These are phyloP conservation scores for Pocillopora damicornis DNA, from an alignment of 64 coral and sea anemone species.

Conservation along the genomic window DNA sequence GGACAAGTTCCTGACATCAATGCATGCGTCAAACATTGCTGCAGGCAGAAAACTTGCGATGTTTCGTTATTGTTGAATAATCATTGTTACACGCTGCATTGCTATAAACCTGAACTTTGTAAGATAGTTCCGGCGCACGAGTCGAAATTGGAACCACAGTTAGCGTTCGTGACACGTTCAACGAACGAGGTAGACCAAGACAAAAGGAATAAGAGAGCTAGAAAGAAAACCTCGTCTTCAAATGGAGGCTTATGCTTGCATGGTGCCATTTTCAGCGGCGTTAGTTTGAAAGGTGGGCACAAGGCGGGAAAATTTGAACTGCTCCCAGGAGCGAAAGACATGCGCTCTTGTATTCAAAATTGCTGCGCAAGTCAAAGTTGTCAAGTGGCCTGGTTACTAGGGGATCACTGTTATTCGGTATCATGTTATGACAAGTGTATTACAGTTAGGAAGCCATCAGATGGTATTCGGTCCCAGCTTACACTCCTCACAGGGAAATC, in stretches of 20 bases:
- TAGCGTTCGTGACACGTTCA: constrained; percentile 33
- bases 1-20: constrained; percentile 41
- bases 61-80: constrained; percentile 43
- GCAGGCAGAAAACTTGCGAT: constrained; percentile 39
- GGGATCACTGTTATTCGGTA: constrained; percentile 87
- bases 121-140: constrained; percentile 32
- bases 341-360: constrained; percentile 50
- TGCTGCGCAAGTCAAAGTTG: constrained; percentile 56
- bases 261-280: constrained; percentile 41
- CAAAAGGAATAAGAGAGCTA: constrained; percentile 1
- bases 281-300: constrained; percentile 39
- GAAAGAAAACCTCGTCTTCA: constrained; percentile 25
- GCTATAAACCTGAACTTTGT: constrained; percentile 35
- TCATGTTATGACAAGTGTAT: constrained; percentile 64
- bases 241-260: constrained; percentile 19
- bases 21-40: constrained; percentile 43
- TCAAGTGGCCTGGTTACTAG: constrained; percentile 83
- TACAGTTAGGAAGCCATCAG: constrained; percentile 34
- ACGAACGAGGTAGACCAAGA: background rate
- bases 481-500: constrained; percentile 46
- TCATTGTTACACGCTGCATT: constrained; percentile 51
- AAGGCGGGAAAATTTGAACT: constrained; percentile 65
- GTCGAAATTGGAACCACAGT: constrained; percentile 26
- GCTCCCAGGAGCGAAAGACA: constrained; percentile 32
- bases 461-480: constrained; percentile 59